Conservation (phyloP, 2,888 invertebrate species). For the Drosophila dives region DNA sequence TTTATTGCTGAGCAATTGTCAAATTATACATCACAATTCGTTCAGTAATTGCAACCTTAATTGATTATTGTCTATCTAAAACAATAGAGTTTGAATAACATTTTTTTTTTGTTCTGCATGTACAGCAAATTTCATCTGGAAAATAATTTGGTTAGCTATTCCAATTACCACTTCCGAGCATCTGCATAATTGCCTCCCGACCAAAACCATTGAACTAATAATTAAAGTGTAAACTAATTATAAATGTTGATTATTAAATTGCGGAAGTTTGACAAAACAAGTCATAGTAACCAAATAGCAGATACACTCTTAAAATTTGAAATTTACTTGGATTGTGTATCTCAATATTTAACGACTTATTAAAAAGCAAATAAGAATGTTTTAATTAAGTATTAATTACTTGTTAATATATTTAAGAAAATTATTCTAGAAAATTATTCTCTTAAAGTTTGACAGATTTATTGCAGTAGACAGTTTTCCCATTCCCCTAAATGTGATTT, state of each 20-base stretch:
- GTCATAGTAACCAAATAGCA: not conserved
- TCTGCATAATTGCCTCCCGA: not conserved
- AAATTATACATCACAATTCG: not conserved
- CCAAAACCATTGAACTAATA: conserved; percentile 14
- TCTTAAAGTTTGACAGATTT: not conserved
- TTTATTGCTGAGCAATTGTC: not conserved
- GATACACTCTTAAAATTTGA: not conserved
- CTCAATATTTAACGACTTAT: not conserved
- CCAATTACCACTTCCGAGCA: conserved; percentile 4
- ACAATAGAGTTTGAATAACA: not conserved
- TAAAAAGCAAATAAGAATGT: not conserved
- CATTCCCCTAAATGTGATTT: not conserved
- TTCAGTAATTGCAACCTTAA: conserved; percentile 1
- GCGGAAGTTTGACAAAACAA: not conserved
- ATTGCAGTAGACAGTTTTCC: not conserved
- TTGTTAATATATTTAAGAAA: not conserved
- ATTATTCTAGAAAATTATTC: not conserved
- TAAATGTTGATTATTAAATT: conserved; percentile 5
- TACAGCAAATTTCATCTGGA: not conserved
- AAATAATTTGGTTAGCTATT: conserved; percentile 14
- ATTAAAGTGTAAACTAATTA: conserved; percentile 26
- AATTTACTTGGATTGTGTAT: not conserved
- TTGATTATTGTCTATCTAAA: not conserved
- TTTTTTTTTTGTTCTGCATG: not conserved
- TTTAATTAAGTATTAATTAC: not conserved